A percentile compares a stretch with the other conserved stretches of the same genome.
These are phyloP conservation scores for Lophochroa leadbeateri DNA, from an alignment of 2,113 vertebrate species.

Conservation along the genomic window DNA sequence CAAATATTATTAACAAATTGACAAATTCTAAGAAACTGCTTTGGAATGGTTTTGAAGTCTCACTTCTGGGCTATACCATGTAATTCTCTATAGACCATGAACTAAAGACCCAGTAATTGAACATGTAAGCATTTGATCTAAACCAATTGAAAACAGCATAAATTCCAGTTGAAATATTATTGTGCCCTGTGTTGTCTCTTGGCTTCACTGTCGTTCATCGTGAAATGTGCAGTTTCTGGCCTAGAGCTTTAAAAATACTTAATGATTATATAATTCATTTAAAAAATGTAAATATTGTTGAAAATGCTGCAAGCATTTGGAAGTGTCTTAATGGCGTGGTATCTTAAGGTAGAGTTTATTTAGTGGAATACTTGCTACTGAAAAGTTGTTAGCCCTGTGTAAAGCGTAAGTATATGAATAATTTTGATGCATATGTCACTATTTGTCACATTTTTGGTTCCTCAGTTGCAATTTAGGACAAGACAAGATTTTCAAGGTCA, in stretches of 20 bases:
- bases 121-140: not conserved
- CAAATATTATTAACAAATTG: not conserved
- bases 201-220: not conserved
- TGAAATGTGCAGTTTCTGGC: not conserved
- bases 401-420: not conserved
- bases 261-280: accelerated
- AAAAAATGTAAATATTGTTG: not conserved
- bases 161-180: not conserved
- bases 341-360: not conserved
- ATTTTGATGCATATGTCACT: not conserved
- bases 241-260: not conserved
- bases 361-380: not conserved
- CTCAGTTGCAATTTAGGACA: not conserved
- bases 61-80: accelerated
- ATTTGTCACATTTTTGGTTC: not conserved
- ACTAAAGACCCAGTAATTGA: not conserved
- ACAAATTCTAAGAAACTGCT: not conserved
- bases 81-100: not conserved
- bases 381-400: not conserved
- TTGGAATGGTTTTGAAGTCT: not conserved
- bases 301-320: not conserved
- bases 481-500: not conserved
- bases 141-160: not conserved
- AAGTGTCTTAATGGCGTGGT: not conserved
- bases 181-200: not conserved